These are phyloP conservation scores for Plebejus melissa DNA, from an alignment of 2,888 invertebrate genomes.

Conservation along the genomic window DNA sequence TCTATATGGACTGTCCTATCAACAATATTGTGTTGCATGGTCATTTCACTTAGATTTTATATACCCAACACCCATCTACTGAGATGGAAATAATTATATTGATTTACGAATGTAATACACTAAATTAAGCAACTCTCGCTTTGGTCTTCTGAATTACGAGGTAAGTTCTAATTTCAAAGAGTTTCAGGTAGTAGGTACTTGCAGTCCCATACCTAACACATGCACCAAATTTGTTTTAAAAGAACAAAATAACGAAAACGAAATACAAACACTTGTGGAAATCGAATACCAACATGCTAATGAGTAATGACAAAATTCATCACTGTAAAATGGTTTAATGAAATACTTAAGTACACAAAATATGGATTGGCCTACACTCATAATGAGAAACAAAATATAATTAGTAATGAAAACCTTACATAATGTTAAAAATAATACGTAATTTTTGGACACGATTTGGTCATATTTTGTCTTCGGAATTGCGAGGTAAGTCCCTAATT, in stretches of 20 bases:
- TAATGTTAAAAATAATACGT: background rate
- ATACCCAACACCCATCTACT: background rate
- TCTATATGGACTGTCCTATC: background rate
- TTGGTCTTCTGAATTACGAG: background rate
- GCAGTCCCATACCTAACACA: too few relatives aligned
- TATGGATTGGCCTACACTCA: background rate
- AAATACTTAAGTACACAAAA: background rate
- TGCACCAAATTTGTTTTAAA: background rate
- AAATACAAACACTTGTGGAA: too few relatives aligned
- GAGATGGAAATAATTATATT: background rate
- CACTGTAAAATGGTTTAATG: background rate
- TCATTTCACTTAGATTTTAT: background rate
- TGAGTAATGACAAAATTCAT: too few relatives aligned
- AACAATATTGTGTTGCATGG: slow-evolving; percentile 1
- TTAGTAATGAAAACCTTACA: background rate
- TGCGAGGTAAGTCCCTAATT: background rate
- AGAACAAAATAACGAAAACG: background rate
- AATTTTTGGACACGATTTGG: background rate
- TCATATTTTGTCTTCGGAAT: background rate
- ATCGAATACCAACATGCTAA: too few relatives aligned
- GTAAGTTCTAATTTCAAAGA: background rate
- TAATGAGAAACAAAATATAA: background rate
- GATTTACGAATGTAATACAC: background rate
- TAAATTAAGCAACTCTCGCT: background rate
- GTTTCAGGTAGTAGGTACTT: background rate